Base-by-base conservation (phyloP, 2,113 vertebrate genomes). In the Galemys pyrenaicus region DNA sequence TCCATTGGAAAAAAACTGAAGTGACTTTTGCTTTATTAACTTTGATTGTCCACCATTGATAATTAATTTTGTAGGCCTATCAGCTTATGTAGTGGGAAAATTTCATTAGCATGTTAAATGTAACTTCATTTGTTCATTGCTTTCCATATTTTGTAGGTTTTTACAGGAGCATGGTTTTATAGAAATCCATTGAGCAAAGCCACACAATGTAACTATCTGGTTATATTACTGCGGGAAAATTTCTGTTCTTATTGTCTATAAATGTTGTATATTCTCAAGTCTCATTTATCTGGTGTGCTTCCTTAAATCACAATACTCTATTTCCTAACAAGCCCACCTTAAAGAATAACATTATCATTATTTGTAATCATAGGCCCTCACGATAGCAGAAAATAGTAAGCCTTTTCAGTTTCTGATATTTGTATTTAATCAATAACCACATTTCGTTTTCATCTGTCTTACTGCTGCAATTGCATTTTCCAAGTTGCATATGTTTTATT, bases 101-200 rank as follows among this genome's bases (percentile, higher is more conserved):
- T 96, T 94, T 96, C 95, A 94, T 96, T 93, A 96, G 77, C 89
- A 93, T 94, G 75, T 97, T 78, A 95, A 92, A 85, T 79, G 54
- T 85, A 93, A 92, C 89, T 93, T 80, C 3, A 0, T 94, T 94
- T 96, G 68, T 94, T 93, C 62, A 77, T 54, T 74, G 62, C 68
- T 95, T 90, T 88, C 51, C 78, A 30, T 95, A 93, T 95, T 95
- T 96, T 91, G 77, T 84, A 9, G 56, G 65, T 41, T 95, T 93
- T 94, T 93, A 87, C 54, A 78, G 81, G 77, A 80, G 75, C 28
- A 2, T n/a, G 32, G 62, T 80, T 97, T 96, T 93, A 90, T 90
- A 84, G 95, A 95, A 96, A 74, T 49, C 32, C 62, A 84, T 30
- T 77, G 68, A 96, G 71, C 87, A 94, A 49, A 88, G 90, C 46